A percentile compares a stretch with the other conserved stretches of the same genome.
phyloP scores from a whole-genome alignment of 2,888 invertebrate genomes.

The Polydrusus pterygomalis region DNA sequence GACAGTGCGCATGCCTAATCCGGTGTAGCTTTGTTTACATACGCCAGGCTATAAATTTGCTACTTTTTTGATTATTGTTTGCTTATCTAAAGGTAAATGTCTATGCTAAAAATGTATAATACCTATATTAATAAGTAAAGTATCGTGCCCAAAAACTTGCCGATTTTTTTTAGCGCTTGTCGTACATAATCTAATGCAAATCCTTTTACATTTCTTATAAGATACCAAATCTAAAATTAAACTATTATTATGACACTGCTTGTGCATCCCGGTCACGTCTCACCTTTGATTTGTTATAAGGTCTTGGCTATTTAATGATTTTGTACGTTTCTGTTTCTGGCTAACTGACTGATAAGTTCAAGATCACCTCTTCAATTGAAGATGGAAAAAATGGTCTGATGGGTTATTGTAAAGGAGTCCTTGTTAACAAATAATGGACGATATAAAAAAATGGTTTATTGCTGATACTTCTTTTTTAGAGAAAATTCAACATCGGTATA shows the following conservation, averaged over 20 bases:
- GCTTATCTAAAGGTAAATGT: no score
- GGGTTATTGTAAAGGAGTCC: background rate
- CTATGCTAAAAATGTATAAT: no score
- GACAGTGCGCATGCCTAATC: no score
- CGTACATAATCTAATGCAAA: no score
- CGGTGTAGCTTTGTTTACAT: no score
- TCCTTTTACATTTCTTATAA: slow-evolving; percentile 1
- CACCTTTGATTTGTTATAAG: slow-evolving; percentile 52
- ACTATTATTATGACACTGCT: background rate
- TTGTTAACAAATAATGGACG: background rate
- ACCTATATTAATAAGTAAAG: no score
- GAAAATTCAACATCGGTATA: no score
- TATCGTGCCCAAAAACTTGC: no score
- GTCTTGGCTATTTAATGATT: slow-evolving; percentile 45
- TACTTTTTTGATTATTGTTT: no score
- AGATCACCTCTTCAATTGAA: slow-evolving; percentile 7
- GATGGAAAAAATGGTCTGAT: background rate
- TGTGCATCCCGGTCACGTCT: slow-evolving; percentile 33
- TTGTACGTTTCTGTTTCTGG: slow-evolving; percentile 32
- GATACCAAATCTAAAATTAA: slow-evolving; percentile 16
- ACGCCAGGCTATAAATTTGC: no score
- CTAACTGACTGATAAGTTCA: slow-evolving; percentile 41
- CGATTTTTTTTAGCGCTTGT: no score
- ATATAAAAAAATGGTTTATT: background rate
- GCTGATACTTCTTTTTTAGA: background rate